Conservation (phyloP, 2,113 vertebrate species). For the Glaucidium brasilianum region DNA sequence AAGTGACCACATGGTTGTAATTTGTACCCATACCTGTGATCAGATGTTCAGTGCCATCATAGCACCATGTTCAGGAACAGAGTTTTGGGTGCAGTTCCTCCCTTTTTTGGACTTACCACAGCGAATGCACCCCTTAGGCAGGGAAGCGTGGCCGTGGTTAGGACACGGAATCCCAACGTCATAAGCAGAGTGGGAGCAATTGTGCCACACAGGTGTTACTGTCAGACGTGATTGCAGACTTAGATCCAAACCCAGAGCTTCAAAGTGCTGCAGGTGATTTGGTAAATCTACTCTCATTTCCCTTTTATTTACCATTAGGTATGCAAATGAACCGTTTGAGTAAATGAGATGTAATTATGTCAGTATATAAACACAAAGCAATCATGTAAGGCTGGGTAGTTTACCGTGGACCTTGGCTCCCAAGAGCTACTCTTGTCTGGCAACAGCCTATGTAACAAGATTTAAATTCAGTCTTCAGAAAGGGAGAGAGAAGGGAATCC, state of each 20-base stretch:
- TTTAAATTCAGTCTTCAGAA: not conserved
- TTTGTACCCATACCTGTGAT: not conserved
- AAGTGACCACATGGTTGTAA: too few species aligned
- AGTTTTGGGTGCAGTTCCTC: not conserved
- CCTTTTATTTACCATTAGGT: slow-evolving; percentile 51
- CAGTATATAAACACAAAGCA: slow-evolving; percentile 27
- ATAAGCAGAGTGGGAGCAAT: not conserved
- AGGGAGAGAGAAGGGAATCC: not conserved
- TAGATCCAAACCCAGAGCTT: not conserved
- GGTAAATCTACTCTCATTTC: slow-evolving; percentile 47
- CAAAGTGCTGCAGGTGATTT: slow-evolving; percentile 36
- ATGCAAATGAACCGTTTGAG: slow-evolving; percentile 47
- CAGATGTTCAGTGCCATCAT: too few species aligned
- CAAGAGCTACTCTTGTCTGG: slow-evolving; percentile 9
- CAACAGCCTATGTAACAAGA: slow-evolving; percentile 4
- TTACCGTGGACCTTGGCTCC: slow-evolving; percentile 20
- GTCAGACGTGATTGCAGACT: not conserved
- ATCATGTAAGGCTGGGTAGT: slow-evolving; percentile 3
- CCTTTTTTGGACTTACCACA: not conserved
- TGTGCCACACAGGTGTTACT: not conserved
- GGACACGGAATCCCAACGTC: not conserved
- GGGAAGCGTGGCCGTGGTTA: rapidly evolving
- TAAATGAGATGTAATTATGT: slow-evolving; percentile 51
- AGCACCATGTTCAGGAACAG: rapidly evolving
- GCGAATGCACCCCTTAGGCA: rapidly evolving